Conservation (phyloP, 92 coral and sea anemone genomes). For the Porites divaricata region DNA sequence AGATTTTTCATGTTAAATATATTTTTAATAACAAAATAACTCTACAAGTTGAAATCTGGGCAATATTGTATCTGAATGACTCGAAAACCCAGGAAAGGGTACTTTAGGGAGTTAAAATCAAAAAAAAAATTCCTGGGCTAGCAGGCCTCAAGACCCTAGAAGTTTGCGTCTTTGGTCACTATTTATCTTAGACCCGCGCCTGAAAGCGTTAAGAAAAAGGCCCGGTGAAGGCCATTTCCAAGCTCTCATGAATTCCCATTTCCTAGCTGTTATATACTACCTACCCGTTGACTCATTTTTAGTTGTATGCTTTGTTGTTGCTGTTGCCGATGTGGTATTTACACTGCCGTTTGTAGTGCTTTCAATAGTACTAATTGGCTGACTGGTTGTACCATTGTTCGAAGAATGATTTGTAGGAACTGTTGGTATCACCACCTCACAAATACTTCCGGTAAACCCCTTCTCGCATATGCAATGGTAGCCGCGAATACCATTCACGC, state of each 20-base stretch:
- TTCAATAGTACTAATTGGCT: not conserved
- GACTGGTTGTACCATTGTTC: not conserved
- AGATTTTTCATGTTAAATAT: no score
- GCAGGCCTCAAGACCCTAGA: no score
- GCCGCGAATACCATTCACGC: slow-evolving; percentile 72
- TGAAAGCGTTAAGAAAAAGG: no score
- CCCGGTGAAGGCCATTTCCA: not conserved
- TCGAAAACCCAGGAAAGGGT: no score
- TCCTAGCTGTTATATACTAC: not conserved
- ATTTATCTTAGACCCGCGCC: no score
- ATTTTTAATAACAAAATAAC: no score
- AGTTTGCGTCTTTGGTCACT: no score
- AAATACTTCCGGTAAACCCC: slow-evolving; percentile 72
- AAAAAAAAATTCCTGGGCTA: no score
- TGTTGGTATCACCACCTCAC: slow-evolving; percentile 45
- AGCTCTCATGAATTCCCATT: not conserved
- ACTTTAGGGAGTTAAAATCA: no score
- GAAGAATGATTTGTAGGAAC: slow-evolving; percentile 9
- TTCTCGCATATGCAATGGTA: slow-evolving; percentile 70
- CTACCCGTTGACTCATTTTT: slow-evolving; percentile 19
- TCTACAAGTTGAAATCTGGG: no score
- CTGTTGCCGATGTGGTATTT: not conserved
- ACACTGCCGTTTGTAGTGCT: slow-evolving; percentile 9
- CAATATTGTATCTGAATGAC: no score
- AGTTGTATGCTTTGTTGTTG: not conserved